A percentile compares a stretch with the other conserved stretches of the same genome.
Conservation (phyloP, 2,888 invertebrate genomes). For the Lumbricus terrestris region DNA sequence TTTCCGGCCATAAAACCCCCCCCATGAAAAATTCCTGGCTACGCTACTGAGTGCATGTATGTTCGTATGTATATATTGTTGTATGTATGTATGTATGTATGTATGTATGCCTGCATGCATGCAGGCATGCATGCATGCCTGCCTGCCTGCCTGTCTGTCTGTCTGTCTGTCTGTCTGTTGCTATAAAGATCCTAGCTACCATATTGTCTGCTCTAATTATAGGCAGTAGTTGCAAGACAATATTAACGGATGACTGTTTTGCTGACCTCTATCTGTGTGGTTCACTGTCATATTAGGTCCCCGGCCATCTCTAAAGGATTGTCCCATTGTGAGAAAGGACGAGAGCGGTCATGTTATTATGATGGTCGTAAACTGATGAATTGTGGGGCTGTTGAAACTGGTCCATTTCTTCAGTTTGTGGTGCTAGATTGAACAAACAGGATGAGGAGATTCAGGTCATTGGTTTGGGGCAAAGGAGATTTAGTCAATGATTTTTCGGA, state of each 20-base stretch:
- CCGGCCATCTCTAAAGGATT: background rate
- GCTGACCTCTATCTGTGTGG: too few relatives aligned
- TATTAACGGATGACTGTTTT: too few relatives aligned
- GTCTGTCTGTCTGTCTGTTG: background rate
- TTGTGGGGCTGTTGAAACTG: background rate
- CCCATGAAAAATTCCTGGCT: too few relatives aligned
- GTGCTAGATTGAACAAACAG: background rate
- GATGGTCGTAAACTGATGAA: background rate
- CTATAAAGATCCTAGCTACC: too few relatives aligned
- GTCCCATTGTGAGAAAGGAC: background rate
- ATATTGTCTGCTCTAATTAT: too few relatives aligned
- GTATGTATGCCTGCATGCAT: background rate
- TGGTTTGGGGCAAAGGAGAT: background rate
- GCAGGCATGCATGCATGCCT: background rate
- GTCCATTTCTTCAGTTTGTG: too few relatives aligned
- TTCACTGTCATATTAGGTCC: background rate
- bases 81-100: background rate
- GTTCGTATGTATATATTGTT: too few relatives aligned
- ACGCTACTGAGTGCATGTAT: too few relatives aligned
- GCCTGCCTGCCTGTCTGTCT: background rate
- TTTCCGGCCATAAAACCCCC: too few relatives aligned
- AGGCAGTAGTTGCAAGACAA: too few relatives aligned
- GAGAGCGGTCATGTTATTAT: background rate
- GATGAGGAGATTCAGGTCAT: background rate
- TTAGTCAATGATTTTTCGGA: too few relatives aligned